Evolutionary conservation across 2,888 invertebrate genomes (phyloP), one percentile per base, ranked within the genome.

Genomic region (Ochropacha duplaris): DNA sequence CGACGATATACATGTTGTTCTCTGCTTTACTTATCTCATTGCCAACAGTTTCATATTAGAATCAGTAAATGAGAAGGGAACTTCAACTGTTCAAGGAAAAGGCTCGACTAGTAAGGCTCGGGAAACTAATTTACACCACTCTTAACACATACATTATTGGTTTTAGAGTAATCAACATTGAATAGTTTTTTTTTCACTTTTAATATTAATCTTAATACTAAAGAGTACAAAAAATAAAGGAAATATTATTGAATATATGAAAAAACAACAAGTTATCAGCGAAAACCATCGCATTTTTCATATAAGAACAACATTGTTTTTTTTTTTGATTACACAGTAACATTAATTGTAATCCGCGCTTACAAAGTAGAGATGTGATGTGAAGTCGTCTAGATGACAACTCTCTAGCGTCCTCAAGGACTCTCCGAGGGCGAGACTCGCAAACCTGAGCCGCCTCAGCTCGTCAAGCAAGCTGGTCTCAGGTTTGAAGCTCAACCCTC

Each of bases 171-270:
- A 90, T 91, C 90, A 92, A 92, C 92, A 92, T 92, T 91, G 90
- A 92, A 92, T 92, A 92, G 90, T 90, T 89, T 86, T 89, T 72
- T 76, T 82, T 78, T 85, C 44, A 73, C 76, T 78, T 84, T 88
- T 88, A 90, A 89, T 89, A 89, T 92, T 90, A 91, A 84, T 82
- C 90, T 91, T 92, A 92, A 83, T 77, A 89, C 91, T 92, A 92
- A 92, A 92, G 92, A 92, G 92, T 92, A 92, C 92, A 92, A 92
- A 92, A 92, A 92, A 92, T 92, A 92, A 92, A 92, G 92, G 92
- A 92, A 92, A 90, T 90, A 88, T 91, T 86, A 92, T 81, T 90
- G 92, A 92, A 90, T 91, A 90, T 90, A 90, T 90, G 90, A 90
- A 92, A 52, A 90, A 92, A 90, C 92, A 92, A 92, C 92, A 91